A percentile compares a stretch with the other conserved stretches of the same genome.
These are phyloP conservation scores for Agriotes lineatus DNA, from an alignment of 2,888 invertebrate genomes.

Conservation along the genomic window DNA sequence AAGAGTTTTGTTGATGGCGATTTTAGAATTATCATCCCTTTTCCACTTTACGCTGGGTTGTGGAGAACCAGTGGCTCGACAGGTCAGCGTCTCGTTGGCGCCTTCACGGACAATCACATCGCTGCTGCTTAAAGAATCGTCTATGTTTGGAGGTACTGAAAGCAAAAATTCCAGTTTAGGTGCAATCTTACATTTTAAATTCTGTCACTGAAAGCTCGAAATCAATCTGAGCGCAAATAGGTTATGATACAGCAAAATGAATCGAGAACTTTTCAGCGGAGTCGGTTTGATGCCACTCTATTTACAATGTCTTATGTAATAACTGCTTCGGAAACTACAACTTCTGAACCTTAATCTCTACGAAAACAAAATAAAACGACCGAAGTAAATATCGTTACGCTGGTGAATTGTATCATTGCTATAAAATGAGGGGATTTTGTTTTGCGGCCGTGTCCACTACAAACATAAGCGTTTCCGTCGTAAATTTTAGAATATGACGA, in stretches of 20 bases:
- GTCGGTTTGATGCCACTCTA: slow-evolving; percentile 4
- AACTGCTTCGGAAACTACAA: slow-evolving; percentile 27
- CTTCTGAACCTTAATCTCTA: slow-evolving; percentile 31
- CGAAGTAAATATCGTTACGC: slow-evolving; percentile 47
- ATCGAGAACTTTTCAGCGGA: slow-evolving; percentile 9
- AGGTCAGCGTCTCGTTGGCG: slow-evolving; percentile 88
- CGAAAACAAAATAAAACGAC: slow-evolving; percentile 40
- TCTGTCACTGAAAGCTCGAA: slow-evolving; percentile 8
- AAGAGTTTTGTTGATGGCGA: slow-evolving; percentile 86
- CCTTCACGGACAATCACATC: slow-evolving; percentile 93
- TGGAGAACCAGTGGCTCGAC: slow-evolving; percentile 91
- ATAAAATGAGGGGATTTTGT: slow-evolving; percentile 46
- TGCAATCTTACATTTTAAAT: slow-evolving; percentile 6
- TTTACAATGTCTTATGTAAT: slow-evolving; percentile 31
- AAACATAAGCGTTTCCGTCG: slow-evolving; percentile 37
- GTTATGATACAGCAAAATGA: slow-evolving; percentile 6
- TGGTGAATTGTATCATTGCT: slow-evolving; percentile 44
- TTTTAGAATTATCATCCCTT: slow-evolving; percentile 88
- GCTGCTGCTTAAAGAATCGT: slow-evolving; percentile 90
- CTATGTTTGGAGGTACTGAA: slow-evolving; percentile 92
- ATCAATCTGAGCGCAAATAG: slow-evolving; percentile 17
- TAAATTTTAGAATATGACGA: slow-evolving; percentile 45
- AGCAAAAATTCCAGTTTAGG: slow-evolving; percentile 40
- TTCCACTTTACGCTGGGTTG: slow-evolving; percentile 92
- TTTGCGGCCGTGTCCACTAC: slow-evolving; percentile 36